Evolutionary conservation across 2,888 invertebrate species (phyloP).

Genomic region (Hedya salicella): DNA sequence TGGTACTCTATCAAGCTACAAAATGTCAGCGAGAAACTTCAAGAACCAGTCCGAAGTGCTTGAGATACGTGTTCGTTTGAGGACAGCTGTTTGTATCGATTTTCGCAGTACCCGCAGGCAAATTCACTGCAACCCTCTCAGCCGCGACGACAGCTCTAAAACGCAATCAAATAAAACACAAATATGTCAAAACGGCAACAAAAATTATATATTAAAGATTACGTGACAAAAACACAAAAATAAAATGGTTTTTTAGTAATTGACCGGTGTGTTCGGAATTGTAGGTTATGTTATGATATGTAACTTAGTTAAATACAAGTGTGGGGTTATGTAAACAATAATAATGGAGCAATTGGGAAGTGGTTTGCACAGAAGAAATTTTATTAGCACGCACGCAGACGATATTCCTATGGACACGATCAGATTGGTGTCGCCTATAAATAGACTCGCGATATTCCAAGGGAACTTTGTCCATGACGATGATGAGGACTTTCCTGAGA

Average conservation of each 20-base stretch:
- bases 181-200: not conserved
- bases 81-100: constrained; percentile 80
- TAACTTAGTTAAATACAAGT: constrained; percentile 44
- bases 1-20: not conserved
- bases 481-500: constrained; percentile 62
- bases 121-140: constrained; percentile 66
- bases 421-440: constrained; percentile 72
- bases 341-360: constrained; percentile 62
- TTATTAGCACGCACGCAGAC: constrained; percentile 68
- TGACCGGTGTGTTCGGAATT: constrained; percentile 21
- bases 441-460: constrained; percentile 72
- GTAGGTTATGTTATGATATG: constrained; percentile 63
- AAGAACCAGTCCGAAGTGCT: constrained; percentile 17
- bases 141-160: constrained; percentile 55
- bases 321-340: constrained; percentile 47
- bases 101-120: constrained; percentile 63
- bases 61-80: constrained; percentile 37
- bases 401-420: constrained; percentile 72
- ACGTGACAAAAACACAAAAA: constrained; percentile 1
- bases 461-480: constrained; percentile 66
- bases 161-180: constrained; percentile 48
- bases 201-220: constrained; percentile 2
- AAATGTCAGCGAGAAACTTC: not conserved
- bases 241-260: not conserved
- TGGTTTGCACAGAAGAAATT: constrained; percentile 69